phyloP scores from a whole-genome alignment of 2,888 invertebrate species.

The Brachyptera putata region DNA sequence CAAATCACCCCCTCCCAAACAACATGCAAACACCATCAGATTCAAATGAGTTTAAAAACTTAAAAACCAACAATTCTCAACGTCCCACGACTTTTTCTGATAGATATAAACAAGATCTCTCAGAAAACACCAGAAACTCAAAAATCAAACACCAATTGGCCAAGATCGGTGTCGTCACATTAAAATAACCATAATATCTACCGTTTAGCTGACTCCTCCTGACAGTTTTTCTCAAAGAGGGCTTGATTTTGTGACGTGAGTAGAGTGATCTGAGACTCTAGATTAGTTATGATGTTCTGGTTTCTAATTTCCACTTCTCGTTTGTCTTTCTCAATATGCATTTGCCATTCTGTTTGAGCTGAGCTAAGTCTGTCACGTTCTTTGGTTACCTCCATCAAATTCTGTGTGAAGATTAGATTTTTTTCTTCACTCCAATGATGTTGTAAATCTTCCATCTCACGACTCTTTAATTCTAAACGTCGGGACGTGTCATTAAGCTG shows the following conservation, averaged over 20 bases:
- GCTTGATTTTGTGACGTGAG: conserved; percentile 12
- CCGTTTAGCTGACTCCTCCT: conserved; percentile 23
- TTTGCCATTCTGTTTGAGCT: conserved; percentile 43
- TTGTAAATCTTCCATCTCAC: conserved; percentile 41
- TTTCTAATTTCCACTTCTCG: conserved; percentile 45
- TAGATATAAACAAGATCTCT: too few relatives aligned
- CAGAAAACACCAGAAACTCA: too few relatives aligned
- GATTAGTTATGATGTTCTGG: conserved; percentile 41
- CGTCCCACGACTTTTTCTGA: too few relatives aligned
- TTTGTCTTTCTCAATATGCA: conserved; percentile 41
- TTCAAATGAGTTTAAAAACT: too few relatives aligned
- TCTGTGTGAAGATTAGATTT: conserved; percentile 37
- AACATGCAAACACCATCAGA: too few relatives aligned
- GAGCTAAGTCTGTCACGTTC: conserved; percentile 24
- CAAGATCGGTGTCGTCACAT: too few relatives aligned
- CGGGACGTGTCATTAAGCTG: conserved; percentile 37
- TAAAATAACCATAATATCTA: too few relatives aligned
- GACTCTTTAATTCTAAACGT: conserved; percentile 40
- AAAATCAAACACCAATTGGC: too few relatives aligned
- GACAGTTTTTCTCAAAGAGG: conserved; percentile 23
- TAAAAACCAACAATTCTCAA: too few relatives aligned
- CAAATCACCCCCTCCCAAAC: too few relatives aligned
- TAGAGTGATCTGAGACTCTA: conserved; percentile 17
- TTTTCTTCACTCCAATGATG: conserved; percentile 43
- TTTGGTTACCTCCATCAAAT: conserved; percentile 20